Base-by-base conservation (phyloP, 2,113 vertebrate species). In the Amphiprion ocellaris region DNA sequence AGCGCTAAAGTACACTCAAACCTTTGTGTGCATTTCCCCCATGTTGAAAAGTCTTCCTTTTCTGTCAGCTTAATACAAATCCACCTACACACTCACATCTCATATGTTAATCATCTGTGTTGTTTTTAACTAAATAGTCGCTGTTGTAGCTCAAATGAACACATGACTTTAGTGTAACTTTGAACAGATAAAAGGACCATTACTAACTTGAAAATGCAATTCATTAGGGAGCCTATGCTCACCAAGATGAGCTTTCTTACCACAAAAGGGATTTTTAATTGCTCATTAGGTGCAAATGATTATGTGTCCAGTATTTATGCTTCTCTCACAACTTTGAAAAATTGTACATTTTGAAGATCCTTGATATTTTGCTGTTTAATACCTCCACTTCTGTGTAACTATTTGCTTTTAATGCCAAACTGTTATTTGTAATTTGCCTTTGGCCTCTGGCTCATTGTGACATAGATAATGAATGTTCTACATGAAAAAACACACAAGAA, bases 1-100 rank as follows among this genome's bases (percentile, higher is more conserved):
- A 65, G 19, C n/a, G 52, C 69, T 73, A 59, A 78, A 44, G 41
- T 46, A 23, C n/a, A 52, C 4, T 72, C 47, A 69, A 58, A 67
- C 23, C 3, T 11, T 5, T 37, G 17, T 11, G 8, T 37, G 17
- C 44, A 10, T 15, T 5, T 65, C 41, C 21, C 30, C 0, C 4
- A 46, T 58, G 33, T 59, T 61, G 15, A 59, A 16, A 59, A 46
- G 49, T 72, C 3, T 19, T 49, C 7, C 4, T 69, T 9, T 55
- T 17, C 63, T 52, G 58, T 64, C 59, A 46, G 53, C 44, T 56
- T 33, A 4, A 5, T 0, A 21, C 6, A 9, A 5, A 10, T 23
- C 58, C 2, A 58, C 0, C 47, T 15, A 0, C 21, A 52, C 21
- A 11, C 37, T 11, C 15, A 10, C 41, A 26, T 55, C 15, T 69